These are phyloP conservation scores for Xestia xanthographa DNA, from an alignment of 2,888 invertebrate species.

Conservation along the genomic window DNA sequence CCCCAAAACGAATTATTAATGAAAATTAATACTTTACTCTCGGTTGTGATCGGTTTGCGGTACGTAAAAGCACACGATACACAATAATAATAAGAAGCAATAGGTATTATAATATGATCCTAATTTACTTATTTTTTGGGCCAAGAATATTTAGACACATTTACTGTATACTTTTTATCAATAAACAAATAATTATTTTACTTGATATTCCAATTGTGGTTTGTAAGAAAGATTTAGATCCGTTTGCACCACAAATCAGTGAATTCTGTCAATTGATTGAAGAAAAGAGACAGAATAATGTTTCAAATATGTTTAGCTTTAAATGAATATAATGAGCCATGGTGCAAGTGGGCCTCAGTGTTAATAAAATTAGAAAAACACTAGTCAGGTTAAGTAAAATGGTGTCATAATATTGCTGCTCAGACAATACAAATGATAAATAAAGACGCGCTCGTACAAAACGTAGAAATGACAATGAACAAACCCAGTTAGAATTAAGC, in stretches of 20 bases:
- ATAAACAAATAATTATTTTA: not conserved
- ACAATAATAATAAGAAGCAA: slow-evolving; percentile 69
- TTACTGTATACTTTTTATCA: no score
- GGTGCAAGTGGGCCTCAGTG: not conserved
- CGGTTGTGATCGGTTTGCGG: slow-evolving; percentile 66
- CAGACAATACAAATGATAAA: slow-evolving; percentile 61
- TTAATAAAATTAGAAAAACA: not conserved
- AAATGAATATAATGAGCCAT: not conserved
- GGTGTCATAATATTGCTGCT: slow-evolving; percentile 43
- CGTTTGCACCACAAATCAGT: not conserved
- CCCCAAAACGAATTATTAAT: not conserved
- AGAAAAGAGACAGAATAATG: not conserved
- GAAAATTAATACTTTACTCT: not conserved
- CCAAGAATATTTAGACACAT: slow-evolving; percentile 38
- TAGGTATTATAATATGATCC: slow-evolving; percentile 58
- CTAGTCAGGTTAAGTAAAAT: not conserved
- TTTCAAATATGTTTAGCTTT: not conserved
- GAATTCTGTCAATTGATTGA: not conserved
- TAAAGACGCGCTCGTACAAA: slow-evolving; percentile 39
- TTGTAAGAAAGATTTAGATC: not conserved
- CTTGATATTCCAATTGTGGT: not conserved
- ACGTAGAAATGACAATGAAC: slow-evolving; percentile 53
- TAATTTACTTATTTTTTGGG: slow-evolving; percentile 13
- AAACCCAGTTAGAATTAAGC: slow-evolving; percentile 66
- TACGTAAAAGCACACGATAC: slow-evolving; percentile 69